Evolutionary conservation across 2,888 invertebrate species (phyloP), one percentile per base, ranked within the genome.

Genomic region (Drosophila paucipuncta): DNA sequence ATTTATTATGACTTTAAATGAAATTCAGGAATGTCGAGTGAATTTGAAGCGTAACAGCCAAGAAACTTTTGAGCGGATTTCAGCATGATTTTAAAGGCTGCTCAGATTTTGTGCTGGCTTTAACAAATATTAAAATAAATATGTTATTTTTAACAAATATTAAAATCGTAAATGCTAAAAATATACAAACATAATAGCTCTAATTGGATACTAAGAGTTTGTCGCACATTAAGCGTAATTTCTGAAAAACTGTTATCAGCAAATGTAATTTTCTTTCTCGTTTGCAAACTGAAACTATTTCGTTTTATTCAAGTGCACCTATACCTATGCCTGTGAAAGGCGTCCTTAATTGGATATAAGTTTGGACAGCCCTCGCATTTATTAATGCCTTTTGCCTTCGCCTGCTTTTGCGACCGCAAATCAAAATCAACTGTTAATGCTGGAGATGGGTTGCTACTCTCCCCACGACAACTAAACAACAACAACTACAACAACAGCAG

Each of bases 361-460:
- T 39, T 66, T n/a, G 39, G 16, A 11, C 80, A 50, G 28, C 79
- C 80, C 79, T 80, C 79, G 79, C 59, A 67, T 54, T 61, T 80
- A 67, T 70, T 37, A 69, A 68, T 68, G 69, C 69, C 59, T 37
- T 57, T n/a, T 53, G 62, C 43, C 59, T 63, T 61, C 54, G 67
- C 47, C 65, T 68, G 58, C 64, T 65, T 68, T 69, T 35, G 37
- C 69, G 59, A 68, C 85, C 73, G 69, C 89, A 85, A 83, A 83
- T 83, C 85, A 88, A 85, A 88, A 76, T 67, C 80, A 82, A 72
- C 83, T 79, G 76, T 83, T 85, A 73, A 67, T 80, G 80, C 80
- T 70, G 49, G 18, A 80, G 65, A 66, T 66, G 71, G 62, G 55
- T 52, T 57, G 70, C 13, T 65, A 57, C 66, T 66, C 67, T 64